Percentiles rank a stretch among this genome's conserved stretches.
These are phyloP conservation scores for Glossosoma conforme DNA, from an alignment of 1,140 invertebrate genomes.

Conservation along the genomic window DNA sequence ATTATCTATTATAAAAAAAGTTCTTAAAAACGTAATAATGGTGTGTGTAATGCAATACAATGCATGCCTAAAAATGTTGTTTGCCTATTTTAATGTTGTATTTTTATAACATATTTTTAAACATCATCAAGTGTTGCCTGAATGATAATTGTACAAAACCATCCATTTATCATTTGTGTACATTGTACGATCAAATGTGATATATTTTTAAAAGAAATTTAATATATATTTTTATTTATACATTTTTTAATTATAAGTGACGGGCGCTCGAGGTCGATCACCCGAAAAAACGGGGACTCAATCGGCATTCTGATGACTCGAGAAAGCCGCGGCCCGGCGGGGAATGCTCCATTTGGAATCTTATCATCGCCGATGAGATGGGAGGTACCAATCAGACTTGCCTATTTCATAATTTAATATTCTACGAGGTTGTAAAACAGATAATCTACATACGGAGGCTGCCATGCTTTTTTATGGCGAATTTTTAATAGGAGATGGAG, in stretches of 20 bases:
- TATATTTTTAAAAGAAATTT: constrained; percentile 31
- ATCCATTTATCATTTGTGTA: constrained; percentile 28
- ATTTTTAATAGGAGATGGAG: too few relatives aligned
- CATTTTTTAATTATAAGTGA: constrained; percentile 24
- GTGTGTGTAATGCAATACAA: not conserved
- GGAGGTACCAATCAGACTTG: constrained; percentile 12
- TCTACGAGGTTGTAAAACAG: too few relatives aligned
- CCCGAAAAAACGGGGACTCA: too few relatives aligned
- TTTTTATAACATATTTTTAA: too few relatives aligned
- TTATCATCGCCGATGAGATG: constrained; percentile 8
- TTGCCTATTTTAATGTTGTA: too few relatives aligned
- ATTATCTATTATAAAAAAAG: too few relatives aligned
- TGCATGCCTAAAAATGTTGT: too few relatives aligned
- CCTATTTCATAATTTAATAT: constrained; percentile 7
- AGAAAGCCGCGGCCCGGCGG: constrained; percentile 16
- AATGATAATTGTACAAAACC: constrained; percentile 6
- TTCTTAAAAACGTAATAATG: not conserved
- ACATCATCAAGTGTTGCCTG: too few relatives aligned
- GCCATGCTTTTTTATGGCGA: too few relatives aligned
- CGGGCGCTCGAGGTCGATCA: constrained; percentile 13
- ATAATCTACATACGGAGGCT: too few relatives aligned
- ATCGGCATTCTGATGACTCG: constrained; percentile 12
- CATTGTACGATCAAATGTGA: constrained; percentile 32
- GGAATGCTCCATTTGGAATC: constrained; percentile 28
- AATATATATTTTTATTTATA: constrained; percentile 31